phyloP scores from a whole-genome alignment of 2,888 invertebrate species.

The Eumerus sabulonum region DNA sequence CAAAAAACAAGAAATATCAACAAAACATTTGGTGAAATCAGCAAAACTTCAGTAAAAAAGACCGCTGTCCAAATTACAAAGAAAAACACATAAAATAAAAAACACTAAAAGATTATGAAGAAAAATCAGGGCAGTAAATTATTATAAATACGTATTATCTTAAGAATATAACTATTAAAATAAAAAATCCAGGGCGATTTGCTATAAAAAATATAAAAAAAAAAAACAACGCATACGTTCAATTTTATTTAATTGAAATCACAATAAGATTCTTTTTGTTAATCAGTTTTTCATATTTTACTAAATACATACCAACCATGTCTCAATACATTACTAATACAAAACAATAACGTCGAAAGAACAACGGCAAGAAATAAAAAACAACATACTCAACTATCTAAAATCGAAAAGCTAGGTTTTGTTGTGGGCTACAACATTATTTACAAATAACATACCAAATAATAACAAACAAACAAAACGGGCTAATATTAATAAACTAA shows the following conservation, averaged over 20 bases:
- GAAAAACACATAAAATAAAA: constrained; percentile 35
- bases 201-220: constrained; percentile 13
- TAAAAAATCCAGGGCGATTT: constrained; percentile 18
- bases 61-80: constrained; percentile 24
- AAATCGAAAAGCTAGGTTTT: constrained; percentile 25
- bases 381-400: constrained; percentile 25
- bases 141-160: constrained; percentile 30
- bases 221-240: constrained; percentile 14
- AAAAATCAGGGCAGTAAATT: constrained; percentile 44
- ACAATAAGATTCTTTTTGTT: constrained; percentile 8
- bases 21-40: too few species aligned
- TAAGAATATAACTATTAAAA: constrained; percentile 17
- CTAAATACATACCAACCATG: constrained; percentile 49
- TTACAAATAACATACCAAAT: constrained; percentile 40
- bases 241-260: constrained; percentile 20
- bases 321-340: constrained; percentile 33
- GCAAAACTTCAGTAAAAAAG: constrained; percentile 45
- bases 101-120: constrained; percentile 34
- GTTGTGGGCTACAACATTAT: constrained; percentile 66
- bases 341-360: constrained; percentile 12
- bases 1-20: constrained; percentile 1
- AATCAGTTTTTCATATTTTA: constrained; percentile 9
- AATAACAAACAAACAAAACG: constrained; percentile 37
- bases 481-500: constrained; percentile 54
- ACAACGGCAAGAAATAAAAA: constrained; percentile 4